A percentile compares a stretch with the other conserved stretches of the same genome.
Evolutionary conservation across 2,888 invertebrate genomes (phyloP).

Genomic region (Drosophila stalkeri): DNA sequence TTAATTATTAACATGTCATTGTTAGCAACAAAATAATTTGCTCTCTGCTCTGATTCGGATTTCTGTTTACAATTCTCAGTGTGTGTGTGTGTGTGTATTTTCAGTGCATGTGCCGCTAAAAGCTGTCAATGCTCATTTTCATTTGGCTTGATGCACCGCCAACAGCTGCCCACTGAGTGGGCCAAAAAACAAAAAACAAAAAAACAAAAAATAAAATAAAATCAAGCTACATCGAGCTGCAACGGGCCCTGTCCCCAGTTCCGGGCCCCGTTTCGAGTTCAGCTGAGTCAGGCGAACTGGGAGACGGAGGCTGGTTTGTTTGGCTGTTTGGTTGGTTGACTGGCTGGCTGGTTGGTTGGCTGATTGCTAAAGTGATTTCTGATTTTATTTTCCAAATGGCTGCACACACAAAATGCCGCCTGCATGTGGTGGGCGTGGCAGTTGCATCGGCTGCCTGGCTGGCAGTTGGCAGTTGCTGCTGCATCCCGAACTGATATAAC

Average conservation of each 20-base stretch:
- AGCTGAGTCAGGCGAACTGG: conserved; percentile 41
- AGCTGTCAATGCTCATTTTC: conserved; percentile 51
- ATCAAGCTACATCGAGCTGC: conserved; percentile 23
- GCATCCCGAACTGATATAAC: conserved; percentile 6
- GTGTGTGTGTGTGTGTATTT: background rate
- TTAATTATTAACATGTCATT: conserved; percentile 62
- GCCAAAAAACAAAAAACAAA: conserved; percentile 20
- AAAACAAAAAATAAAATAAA: background rate
- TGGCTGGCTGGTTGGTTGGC: conserved; percentile 25
- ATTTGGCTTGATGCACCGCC: conserved; percentile 53
- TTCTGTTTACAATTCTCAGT: conserved; percentile 8
- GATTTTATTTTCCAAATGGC: conserved; percentile 76
- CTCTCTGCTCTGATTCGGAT: conserved; percentile 31
- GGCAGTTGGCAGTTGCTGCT: conserved; percentile 19
- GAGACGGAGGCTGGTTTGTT: conserved; percentile 28
- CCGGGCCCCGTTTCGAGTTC: conserved; percentile 12
- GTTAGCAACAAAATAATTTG: conserved; percentile 46
- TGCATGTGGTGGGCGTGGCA: conserved; percentile 21
- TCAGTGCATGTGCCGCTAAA: conserved; percentile 32
- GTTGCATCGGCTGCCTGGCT: conserved; percentile 27
- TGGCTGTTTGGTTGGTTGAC: conserved; percentile 26
- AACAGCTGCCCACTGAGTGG: conserved; percentile 51
- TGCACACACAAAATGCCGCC: conserved; percentile 64
- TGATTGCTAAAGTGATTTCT: conserved; percentile 66
- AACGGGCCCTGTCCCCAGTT: conserved; percentile 7